Evolutionary conservation across 2,888 invertebrate genomes (phyloP), one percentile per base, ranked within the genome.

Genomic region (Microctonus aethiopoides): DNA sequence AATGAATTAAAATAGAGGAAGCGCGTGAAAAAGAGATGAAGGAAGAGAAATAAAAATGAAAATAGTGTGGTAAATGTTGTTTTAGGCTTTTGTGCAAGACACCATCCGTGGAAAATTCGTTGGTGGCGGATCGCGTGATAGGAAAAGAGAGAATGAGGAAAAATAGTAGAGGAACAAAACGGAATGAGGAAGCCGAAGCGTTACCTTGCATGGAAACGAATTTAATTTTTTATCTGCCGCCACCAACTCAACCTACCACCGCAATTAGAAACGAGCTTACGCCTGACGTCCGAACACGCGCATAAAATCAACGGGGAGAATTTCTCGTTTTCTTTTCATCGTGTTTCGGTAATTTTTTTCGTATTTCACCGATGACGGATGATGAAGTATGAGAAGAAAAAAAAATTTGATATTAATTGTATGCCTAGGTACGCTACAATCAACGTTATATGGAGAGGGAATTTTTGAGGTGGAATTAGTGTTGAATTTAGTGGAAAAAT

Each of bases 61-160:
- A 60, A 54, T 51, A 62, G 71, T n/a, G 39, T 73, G 74, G 76
- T 72, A 77, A 79, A 78, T 77, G 77, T 79, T 79, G 79, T 79
- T 79, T 78, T 76, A 78, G 78, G 79, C 77, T 76, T 79, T 79
- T 75, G 79, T 75, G 71, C 64, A 67, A 46, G 74, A 34, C 59
- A 41, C 65, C 72, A 68, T 60, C 63, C 64, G 69, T 56, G 74
- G 64, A 62, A 73, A 71, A 68, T 70, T 73, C 68, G 62, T 70
- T 70, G 69, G 65, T 57, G 39, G 56, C 22, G 66, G 54, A 61
- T 65, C 68, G 52, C 52, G 67, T 41, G 63, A 52, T n/a, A 59
- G 64, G 26, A 41, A 68, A 34, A 69, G 67, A 72, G 65, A 63
- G 63, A 71, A 67, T 51, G 39, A 46, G 62, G 46, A 54, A 26